phyloP scores from a whole-genome alignment of 2,888 invertebrate species.

The Homarus gammarus region DNA sequence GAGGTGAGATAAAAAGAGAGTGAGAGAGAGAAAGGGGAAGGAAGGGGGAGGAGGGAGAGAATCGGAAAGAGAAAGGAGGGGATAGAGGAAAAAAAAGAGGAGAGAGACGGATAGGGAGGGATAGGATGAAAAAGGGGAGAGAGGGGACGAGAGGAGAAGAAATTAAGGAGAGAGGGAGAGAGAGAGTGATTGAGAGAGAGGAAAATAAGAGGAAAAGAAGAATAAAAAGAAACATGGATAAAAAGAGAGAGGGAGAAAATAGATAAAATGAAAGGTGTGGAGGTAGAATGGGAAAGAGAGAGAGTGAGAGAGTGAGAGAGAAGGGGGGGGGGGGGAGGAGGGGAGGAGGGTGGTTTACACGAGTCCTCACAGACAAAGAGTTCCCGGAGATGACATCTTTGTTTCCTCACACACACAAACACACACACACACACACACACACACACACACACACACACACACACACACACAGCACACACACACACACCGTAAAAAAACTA shows the following conservation, averaged over 20 bases:
- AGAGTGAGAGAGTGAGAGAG: background rate
- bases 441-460: too few relatives aligned
- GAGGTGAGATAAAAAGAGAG: background rate
- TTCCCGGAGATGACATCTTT: background rate
- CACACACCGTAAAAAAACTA: too few relatives aligned
- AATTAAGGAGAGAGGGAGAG: background rate
- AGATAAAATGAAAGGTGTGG: background rate
- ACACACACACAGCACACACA: too few relatives aligned
- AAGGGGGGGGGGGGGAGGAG: background rate
- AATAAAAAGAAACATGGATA: background rate
- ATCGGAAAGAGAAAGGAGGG: background rate
- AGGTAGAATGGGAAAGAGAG: background rate
- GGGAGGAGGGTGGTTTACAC: background rate
- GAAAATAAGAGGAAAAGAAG: too few relatives aligned
- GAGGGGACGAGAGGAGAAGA: background rate
- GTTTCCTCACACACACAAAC: too few relatives aligned
- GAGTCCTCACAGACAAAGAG: too few relatives aligned
- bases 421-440: too few relatives aligned
- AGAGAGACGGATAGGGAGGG: background rate
- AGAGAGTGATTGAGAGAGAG: background rate
- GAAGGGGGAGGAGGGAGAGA: background rate
- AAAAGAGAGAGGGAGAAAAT: background rate
- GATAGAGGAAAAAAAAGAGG: too few relatives aligned
- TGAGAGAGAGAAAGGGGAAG: background rate
- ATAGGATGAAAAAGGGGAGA: background rate